Conservation (phyloP, 2,888 invertebrate genomes). For the Stegophylla sp. region DNA sequence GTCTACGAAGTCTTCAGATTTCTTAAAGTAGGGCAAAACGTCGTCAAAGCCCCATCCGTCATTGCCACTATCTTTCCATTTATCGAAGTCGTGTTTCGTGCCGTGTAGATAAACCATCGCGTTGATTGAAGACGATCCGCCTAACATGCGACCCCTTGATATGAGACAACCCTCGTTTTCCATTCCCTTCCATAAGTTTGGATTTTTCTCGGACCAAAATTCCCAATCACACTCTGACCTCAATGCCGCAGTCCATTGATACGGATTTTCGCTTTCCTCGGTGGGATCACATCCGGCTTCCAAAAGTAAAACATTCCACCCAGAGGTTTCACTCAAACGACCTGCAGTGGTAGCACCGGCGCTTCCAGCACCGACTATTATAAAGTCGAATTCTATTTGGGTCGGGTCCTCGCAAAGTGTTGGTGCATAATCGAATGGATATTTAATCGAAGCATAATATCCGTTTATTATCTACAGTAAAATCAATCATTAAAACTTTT, state of each 20-base stretch:
- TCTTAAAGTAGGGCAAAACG: slow-evolving; percentile 53
- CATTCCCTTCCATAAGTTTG: slow-evolving; percentile 53
- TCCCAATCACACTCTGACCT: slow-evolving; percentile 51
- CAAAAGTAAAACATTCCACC: slow-evolving; percentile 57
- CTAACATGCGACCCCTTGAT: slow-evolving; percentile 37
- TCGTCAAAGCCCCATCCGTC: slow-evolving; percentile 55
- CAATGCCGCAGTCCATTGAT: slow-evolving; percentile 33
- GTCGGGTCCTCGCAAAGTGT: slow-evolving; percentile 12
- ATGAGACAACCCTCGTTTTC: slow-evolving; percentile 36
- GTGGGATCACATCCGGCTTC: slow-evolving; percentile 59
- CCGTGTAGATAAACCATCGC: slow-evolving; percentile 58
- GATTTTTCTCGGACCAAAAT: slow-evolving; percentile 40
- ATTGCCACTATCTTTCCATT: slow-evolving; percentile 47
- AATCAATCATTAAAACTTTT: not conserved
- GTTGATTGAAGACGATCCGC: slow-evolving; percentile 59
- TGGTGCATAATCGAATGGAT: slow-evolving; percentile 38
- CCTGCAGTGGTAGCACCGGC: slow-evolving; percentile 54
- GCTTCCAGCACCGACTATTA: slow-evolving; percentile 59
- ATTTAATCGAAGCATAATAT: not conserved
- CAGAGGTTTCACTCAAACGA: slow-evolving; percentile 58
- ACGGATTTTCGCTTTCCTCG: slow-evolving; percentile 39
- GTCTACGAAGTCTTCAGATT: slow-evolving; percentile 57
- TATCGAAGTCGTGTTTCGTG: slow-evolving; percentile 40
- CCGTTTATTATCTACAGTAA: not conserved
- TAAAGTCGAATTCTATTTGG: slow-evolving; percentile 45